Base-by-base conservation (phyloP, 2,797 vertebrate species). In the Rhinella marina region DNA sequence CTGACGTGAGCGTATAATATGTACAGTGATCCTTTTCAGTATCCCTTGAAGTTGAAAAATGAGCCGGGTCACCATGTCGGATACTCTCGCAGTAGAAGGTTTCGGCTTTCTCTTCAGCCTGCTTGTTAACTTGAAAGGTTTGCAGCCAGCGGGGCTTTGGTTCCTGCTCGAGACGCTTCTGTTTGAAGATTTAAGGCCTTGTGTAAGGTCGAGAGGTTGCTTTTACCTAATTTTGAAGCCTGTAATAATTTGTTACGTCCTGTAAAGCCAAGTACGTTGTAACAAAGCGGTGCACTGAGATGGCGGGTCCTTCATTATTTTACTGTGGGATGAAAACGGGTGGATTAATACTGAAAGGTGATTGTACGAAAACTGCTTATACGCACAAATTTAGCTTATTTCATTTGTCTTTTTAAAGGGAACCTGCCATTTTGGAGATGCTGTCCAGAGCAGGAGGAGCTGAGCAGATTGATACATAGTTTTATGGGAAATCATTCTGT, bases 71-170 rank as follows among this genome's bases (percentile, higher is more conserved):
- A 8, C 16, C 78, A 80, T 59, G 78, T 61, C 0, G 29, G 52
- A 25, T 27, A 19, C n/a, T 50, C 76, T 77, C 14, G 10, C 23
- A 56, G 41, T 29, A 27, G 8, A 29, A 19, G 25, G 54, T 57
- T 79, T 79, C 21, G 56, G 77, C 77, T 17, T 56, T 23, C 75
- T 57, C 76, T 23, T 25, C 52, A 6, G 9, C 57, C 52, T 8
- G 25, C 77, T 79, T 79, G 54, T 79, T 79, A 78, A 56, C 77
- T 79, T 79, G 77, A 79, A 79, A 79, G 76, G 54, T 21, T 79
- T 59, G 77, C 54, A 79, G 54, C 54, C 77, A 79, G 77, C 54
- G 9, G 54, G 25, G 25, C 27, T 59, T 59, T 79, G 56, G 56
- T 77, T 54, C 76, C 77, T 79, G 77, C 76, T 57, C 19, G 56